Evolutionary conservation across 1,140 invertebrate genomes (phyloP).

Genomic region (Macrocentrus cingulum): DNA sequence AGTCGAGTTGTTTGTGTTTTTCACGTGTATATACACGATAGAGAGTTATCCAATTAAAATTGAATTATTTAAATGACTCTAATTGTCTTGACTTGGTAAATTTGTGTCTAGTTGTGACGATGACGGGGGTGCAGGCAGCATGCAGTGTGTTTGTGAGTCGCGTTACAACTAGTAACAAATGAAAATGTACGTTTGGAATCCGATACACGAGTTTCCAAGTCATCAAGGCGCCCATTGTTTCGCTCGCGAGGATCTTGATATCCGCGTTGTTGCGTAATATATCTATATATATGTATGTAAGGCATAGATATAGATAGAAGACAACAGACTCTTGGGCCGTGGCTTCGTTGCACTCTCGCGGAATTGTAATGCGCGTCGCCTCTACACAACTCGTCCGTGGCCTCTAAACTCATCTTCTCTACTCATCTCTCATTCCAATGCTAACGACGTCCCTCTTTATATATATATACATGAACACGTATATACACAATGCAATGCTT

Average conservation of each 20-base stretch:
- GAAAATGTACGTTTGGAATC: slow-evolving; percentile 20
- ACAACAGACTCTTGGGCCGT: not conserved
- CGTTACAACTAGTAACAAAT: slow-evolving; percentile 8
- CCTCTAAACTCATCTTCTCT: slow-evolving; percentile 19
- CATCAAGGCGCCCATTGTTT: slow-evolving; percentile 22
- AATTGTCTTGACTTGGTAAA: no score
- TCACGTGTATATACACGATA: no score
- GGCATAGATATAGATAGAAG: no score
- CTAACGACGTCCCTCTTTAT: not conserved
- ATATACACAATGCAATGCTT: not conserved
- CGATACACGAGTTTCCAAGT: slow-evolving; percentile 23
- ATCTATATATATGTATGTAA: not conserved
- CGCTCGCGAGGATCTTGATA: slow-evolving; percentile 15
- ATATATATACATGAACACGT: no score
- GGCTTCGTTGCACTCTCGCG: slow-evolving; percentile 17
- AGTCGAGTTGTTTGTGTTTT: no score
- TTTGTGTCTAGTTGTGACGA: no score
- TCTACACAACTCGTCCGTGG: not conserved
- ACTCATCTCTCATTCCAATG: slow-evolving; percentile 6
- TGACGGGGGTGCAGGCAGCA: no score
- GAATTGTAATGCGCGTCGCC: slow-evolving; percentile 17
- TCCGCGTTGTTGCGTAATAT: slow-evolving; percentile 16
- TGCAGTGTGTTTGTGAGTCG: no score
- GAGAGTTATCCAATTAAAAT: no score
- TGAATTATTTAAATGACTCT: no score